A percentile compares a stretch with the other conserved stretches of the same genome.
Conservation (phyloP, 2,888 invertebrate genomes). For the Chironomus tentans region DNA sequence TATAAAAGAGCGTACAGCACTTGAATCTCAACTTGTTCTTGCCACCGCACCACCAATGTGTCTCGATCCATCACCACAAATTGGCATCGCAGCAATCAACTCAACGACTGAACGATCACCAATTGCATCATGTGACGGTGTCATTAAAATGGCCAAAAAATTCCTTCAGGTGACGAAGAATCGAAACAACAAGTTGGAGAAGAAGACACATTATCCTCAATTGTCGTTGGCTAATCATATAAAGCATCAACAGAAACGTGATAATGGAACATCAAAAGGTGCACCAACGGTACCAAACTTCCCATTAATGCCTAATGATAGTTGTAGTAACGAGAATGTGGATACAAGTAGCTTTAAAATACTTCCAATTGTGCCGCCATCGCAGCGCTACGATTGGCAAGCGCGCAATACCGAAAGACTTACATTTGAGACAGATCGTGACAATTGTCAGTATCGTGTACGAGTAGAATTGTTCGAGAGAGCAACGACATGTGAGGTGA, state of each 20-base stretch:
- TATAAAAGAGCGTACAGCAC: slow-evolving; percentile 58
- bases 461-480: slow-evolving; percentile 12
- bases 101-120: slow-evolving; percentile 17
- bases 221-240: not conserved
- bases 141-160: slow-evolving; percentile 47
- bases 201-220: slow-evolving; percentile 22
- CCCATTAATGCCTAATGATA: not conserved
- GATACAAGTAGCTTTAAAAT: not conserved
- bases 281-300: not conserved
- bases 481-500: slow-evolving; percentile 3
- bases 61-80: slow-evolving; percentile 77
- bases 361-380: not conserved
- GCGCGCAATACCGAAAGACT: slow-evolving; percentile 14
- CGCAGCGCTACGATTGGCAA: slow-evolving; percentile 10
- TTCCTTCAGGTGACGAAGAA: slow-evolving; percentile 43
- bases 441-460: slow-evolving; percentile 22
- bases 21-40: slow-evolving; percentile 78
- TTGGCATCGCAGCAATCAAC: slow-evolving; percentile 56
- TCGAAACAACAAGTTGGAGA: slow-evolving; percentile 8
- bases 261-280: not conserved
- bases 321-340: not conserved
- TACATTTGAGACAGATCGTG: slow-evolving; percentile 22
- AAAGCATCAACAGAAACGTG: not conserved
- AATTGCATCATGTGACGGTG: slow-evolving; percentile 39
- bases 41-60: slow-evolving; percentile 81